Base-by-base conservation (phyloP, 2,113 vertebrate species). In the Ivindomyrus marchei region DNA sequence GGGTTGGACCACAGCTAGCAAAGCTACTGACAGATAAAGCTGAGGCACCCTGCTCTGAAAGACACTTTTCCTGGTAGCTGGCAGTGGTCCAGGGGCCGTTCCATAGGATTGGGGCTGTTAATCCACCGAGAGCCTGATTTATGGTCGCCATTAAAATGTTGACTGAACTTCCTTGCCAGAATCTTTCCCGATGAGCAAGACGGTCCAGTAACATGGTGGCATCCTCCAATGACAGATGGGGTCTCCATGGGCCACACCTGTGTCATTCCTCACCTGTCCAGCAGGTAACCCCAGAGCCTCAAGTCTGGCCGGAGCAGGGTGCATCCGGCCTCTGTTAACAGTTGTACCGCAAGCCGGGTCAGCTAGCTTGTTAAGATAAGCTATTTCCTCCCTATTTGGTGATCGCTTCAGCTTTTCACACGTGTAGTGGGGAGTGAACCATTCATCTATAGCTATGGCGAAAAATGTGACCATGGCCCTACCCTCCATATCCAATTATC, bases 71-170 rank as follows among this genome's bases (percentile, higher is more conserved):
- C 94, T 91, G 90, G 0, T 53, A 89, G 89, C 90, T 95, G 94
- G 94, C 93, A 87, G 62, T 31, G 47, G 74, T 91, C 94, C 93
- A 94, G 90, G 91, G 17, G 89, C 89, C 90, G 91, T 93, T 93
- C 93, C 90, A 90, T 91, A 92, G 92, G 91, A 94, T 92, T 92
- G 88, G 92, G 90, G 89, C 91, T 87, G 31, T 93, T 95, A 95
- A 95, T 95, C 94, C 94, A 93, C 85, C 1, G 77, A 93, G 91
- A 92, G 88, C 87, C 93, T 95, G 94, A 95, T 95, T 95, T 94
- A 95, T 92, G 92, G 92, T 90, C 91, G 89, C 92, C 91, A 93
- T 94, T 95, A 94, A 93, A 92, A 85, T 94, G 93, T 92, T 90
- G 88, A 92, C 93, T 91, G 87, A 93, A 94, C 92, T 91, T 95